Percentiles rank a stretch among this genome's conserved stretches.
phyloP scores from a whole-genome alignment of 2,797 vertebrate species.

The Thripadectes ignobilis region DNA sequence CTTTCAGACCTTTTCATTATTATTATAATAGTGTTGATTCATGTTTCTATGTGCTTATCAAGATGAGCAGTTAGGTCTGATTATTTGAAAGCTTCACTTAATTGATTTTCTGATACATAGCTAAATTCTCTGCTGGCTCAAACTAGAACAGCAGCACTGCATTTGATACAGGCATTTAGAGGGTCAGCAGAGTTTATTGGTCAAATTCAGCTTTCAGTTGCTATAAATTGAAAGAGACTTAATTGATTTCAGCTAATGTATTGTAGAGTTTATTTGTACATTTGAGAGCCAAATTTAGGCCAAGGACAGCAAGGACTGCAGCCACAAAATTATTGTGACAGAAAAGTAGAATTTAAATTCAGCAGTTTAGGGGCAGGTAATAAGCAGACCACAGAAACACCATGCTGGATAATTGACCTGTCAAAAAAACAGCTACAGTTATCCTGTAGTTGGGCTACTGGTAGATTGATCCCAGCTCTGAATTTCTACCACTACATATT shows the following conservation, averaged over 20 bases:
- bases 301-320: constrained; percentile 23
- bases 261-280: not conserved
- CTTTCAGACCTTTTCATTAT: not conserved
- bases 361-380: not conserved
- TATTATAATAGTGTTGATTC: not conserved
- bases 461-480: not conserved
- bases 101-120: constrained; percentile 8
- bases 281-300: constrained; percentile 3
- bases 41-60: not conserved
- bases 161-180: not conserved
- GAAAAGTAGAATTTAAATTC: not conserved
- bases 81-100: not conserved
- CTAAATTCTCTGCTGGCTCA: not conserved
- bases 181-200: not conserved
- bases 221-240: constrained; percentile 3
- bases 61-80: not conserved
- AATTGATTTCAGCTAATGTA: constrained; percentile 53
- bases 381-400: not conserved
- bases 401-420: not conserved
- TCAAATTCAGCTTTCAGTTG: constrained; percentile 36
- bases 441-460: not conserved
- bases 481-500: not conserved
- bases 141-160: not conserved
- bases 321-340: not conserved
- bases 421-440: not conserved